These are phyloP conservation scores for Drosophila carrolli DNA, from an alignment of 1,140 invertebrate species.

Conservation along the genomic window DNA sequence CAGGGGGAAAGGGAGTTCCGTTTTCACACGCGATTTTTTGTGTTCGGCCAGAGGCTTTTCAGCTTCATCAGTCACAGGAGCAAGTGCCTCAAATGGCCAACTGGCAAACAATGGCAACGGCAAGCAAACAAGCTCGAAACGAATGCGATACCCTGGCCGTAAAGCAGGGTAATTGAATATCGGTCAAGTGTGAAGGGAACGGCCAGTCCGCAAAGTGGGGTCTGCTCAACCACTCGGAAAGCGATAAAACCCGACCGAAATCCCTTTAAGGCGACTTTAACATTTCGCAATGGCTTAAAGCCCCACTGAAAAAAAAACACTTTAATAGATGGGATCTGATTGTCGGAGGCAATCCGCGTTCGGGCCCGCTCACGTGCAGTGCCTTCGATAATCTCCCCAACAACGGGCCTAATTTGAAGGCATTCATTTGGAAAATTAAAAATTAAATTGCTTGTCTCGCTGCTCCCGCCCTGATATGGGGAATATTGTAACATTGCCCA, in stretches of 20 bases:
- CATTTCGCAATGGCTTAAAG: constrained; percentile 18
- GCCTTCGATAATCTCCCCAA: constrained; percentile 56
- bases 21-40: constrained; percentile 72
- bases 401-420: constrained; percentile 78
- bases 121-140: constrained; percentile 14
- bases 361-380: constrained; percentile 40
- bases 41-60: constrained; percentile 54
- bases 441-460: constrained; percentile 81
- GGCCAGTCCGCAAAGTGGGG: not conserved
- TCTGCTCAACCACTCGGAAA: constrained; percentile 58
- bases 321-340: constrained; percentile 37
- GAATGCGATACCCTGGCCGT: constrained; percentile 22
- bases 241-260: constrained; percentile 67
- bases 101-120: constrained; percentile 55
- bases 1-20: constrained; percentile 25
- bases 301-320: not conserved
- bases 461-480: constrained; percentile 41
- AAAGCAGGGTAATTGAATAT: constrained; percentile 75
- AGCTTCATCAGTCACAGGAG: constrained; percentile 76
- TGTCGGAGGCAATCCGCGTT: not conserved
- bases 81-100: constrained; percentile 49
- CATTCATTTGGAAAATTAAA: constrained; percentile 83
- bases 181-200: constrained; percentile 72
- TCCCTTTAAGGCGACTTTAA: constrained; percentile 30
- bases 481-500: constrained; percentile 62